A percentile compares a stretch with the other conserved stretches of the same genome.
phyloP scores from a whole-genome alignment of 1,140 invertebrate genomes.

The Drosophila paulistorum region DNA sequence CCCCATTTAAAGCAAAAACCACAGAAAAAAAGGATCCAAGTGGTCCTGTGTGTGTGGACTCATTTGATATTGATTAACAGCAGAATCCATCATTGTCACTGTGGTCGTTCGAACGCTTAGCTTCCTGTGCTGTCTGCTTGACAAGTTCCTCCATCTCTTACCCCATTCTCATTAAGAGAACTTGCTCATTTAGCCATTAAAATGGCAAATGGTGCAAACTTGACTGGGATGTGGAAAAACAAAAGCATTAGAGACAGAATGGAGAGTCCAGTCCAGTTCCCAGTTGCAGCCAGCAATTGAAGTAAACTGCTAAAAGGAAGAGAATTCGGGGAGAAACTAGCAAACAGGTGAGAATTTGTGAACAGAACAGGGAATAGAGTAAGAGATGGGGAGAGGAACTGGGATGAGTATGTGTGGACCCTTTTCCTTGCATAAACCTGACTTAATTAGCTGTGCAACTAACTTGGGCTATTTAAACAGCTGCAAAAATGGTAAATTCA shows the following conservation, averaged over 20 bases:
- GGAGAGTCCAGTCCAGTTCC: not conserved
- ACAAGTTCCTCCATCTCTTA: constrained; percentile 26
- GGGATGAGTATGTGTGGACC: not conserved
- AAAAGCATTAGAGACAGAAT: not conserved
- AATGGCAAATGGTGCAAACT: constrained; percentile 25
- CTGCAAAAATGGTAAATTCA: constrained; percentile 43
- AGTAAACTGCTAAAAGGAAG: not conserved
- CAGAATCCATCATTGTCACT: constrained; percentile 78
- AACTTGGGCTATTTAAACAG: constrained; percentile 78
- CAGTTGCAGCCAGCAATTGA: constrained; percentile 3
- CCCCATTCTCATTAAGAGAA: constrained; percentile 44
- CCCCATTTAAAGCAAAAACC: constrained; percentile 1
- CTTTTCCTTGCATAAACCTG: constrained; percentile 72
- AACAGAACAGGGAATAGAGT: constrained; percentile 15
- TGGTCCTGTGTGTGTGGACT: constrained; percentile 24
- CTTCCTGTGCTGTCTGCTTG: constrained; percentile 3
- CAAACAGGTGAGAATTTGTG: constrained; percentile 50
- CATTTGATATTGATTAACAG: constrained; percentile 77
- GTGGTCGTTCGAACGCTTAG: constrained; percentile 30
- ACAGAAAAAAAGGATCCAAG: constrained; percentile 12
- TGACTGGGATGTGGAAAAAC: constrained; percentile 10
- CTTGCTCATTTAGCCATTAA: constrained; percentile 56
- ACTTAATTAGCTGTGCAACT: constrained; percentile 77
- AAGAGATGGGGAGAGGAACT: not conserved
- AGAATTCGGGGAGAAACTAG: not conserved